These are phyloP conservation scores for Eriosoma lanigerum DNA, from an alignment of 1,140 invertebrate genomes.

Conservation along the genomic window DNA sequence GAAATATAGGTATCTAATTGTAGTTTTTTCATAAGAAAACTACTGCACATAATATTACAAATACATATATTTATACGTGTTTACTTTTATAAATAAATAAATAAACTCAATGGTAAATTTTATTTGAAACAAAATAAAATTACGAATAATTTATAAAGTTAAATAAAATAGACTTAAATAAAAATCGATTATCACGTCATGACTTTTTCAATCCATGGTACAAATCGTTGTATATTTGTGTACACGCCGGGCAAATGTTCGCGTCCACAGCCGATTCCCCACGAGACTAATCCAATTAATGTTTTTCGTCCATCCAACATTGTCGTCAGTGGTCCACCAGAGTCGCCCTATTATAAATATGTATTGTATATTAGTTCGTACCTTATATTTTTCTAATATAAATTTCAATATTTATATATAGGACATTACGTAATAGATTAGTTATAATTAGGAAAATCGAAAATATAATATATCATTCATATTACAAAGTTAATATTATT, in stretches of 20 bases:
- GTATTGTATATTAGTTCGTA: not conserved
- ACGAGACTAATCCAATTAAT: slow-evolving; percentile 83
- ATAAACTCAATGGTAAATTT: slow-evolving; percentile 29
- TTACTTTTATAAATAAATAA: slow-evolving; percentile 33
- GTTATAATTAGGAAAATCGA: too few species aligned
- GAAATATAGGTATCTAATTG: too few species aligned
- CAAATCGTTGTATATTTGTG: slow-evolving; percentile 88
- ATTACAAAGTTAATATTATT: too few species aligned
- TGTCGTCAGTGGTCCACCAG: slow-evolving; percentile 79
- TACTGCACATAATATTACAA: too few species aligned
- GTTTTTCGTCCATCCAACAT: slow-evolving; percentile 79
- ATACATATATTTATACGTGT: not conserved
- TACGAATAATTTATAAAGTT: not conserved
- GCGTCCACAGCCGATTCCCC: slow-evolving; percentile 87
- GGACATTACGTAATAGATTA: too few species aligned
- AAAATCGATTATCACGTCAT: slow-evolving; percentile 58
- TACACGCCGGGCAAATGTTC: slow-evolving; percentile 88
- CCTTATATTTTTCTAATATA: not conserved
- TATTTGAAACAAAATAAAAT: not conserved
- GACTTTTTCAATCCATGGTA: slow-evolving; percentile 86
- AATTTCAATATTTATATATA: too few species aligned
- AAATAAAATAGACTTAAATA: slow-evolving; percentile 14
- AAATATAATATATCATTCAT: too few species aligned
- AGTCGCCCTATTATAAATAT: slow-evolving; percentile 67
- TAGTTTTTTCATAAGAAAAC: too few species aligned